A percentile compares a stretch with the other conserved stretches of the same genome.
Conservation (phyloP, 2,113 vertebrate species). For the Oncorhynchus tshawytscha region DNA sequence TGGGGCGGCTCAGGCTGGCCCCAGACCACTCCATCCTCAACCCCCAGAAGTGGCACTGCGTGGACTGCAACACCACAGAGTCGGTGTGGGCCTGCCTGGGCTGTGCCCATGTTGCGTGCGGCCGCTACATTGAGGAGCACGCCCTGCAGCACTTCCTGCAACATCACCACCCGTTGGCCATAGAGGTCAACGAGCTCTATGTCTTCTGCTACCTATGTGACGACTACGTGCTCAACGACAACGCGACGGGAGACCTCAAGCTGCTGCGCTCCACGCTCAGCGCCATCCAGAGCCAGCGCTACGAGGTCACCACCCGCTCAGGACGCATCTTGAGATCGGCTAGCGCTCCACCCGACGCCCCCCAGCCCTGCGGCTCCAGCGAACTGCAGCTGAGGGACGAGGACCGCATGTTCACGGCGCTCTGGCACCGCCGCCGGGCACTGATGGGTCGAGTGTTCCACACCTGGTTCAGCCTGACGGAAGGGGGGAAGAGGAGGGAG, state of each 20-base stretch:
- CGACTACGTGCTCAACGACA: slow-evolving; percentile 93
- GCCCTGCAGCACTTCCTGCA: slow-evolving; percentile 90
- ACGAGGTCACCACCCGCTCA: slow-evolving; percentile 83
- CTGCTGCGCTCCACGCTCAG: slow-evolving; percentile 84
- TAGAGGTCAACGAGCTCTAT: slow-evolving; percentile 90
- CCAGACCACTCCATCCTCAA: slow-evolving; percentile 90
- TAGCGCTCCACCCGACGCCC: slow-evolving; percentile 60
- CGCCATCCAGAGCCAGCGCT: slow-evolving; percentile 88
- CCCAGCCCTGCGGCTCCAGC: slow-evolving; percentile 68
- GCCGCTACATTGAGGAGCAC: slow-evolving; percentile 89
- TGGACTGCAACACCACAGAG: slow-evolving; percentile 87
- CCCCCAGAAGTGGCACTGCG: slow-evolving; percentile 92
- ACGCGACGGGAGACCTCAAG: slow-evolving; percentile 85
- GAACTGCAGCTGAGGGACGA: slow-evolving; percentile 80
- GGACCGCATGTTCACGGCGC: slow-evolving; percentile 85
- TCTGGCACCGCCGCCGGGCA: slow-evolving; percentile 85
- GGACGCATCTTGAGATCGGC: slow-evolving; percentile 80
- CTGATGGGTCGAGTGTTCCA: slow-evolving; percentile 88
- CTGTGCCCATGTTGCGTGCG: slow-evolving; percentile 89
- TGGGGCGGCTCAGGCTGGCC: slow-evolving; percentile 84
- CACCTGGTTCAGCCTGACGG: slow-evolving; percentile 84
- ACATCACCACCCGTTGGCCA: slow-evolving; percentile 83
- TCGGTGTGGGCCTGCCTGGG: slow-evolving; percentile 92
- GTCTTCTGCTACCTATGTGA: slow-evolving; percentile 94
- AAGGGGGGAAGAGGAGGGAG: slow-evolving; percentile 74